Conservation (phyloP, 37 sponge, comb jelly and placozoan species). For the Petrosia ficiformis region DNA sequence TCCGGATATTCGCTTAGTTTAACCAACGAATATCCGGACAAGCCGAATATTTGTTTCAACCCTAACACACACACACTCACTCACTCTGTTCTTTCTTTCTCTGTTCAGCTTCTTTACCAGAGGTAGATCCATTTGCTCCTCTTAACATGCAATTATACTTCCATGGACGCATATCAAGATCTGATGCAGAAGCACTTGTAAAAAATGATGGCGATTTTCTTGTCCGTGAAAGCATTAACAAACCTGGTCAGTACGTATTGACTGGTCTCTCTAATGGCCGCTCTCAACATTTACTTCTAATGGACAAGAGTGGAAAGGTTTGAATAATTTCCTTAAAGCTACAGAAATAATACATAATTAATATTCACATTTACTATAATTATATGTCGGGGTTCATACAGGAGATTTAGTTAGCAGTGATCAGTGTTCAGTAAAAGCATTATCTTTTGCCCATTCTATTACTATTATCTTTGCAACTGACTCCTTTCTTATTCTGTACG, state of each 20-base stretch:
- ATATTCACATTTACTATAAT: no score
- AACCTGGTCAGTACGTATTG: slow-evolving; percentile 80
- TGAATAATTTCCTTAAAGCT: neutral
- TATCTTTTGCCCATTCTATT: no score
- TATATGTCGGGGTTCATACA: no score
- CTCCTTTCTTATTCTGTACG: no score
- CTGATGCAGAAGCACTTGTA: slow-evolving; percentile 69
- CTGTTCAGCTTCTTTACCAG: neutral
- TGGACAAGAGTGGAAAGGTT: slow-evolving; percentile 79
- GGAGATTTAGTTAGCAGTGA: no score
- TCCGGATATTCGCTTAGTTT: no score
- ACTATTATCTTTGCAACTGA: no score
- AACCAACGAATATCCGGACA: no score
- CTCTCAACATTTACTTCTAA: slow-evolving; percentile 73
- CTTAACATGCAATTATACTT: slow-evolving; percentile 54
- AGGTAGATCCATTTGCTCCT: slow-evolving; percentile 3
- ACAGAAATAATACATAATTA: no score
- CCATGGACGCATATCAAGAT: slow-evolving; percentile 69
- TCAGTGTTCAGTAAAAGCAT: no score
- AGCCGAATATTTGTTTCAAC: neutral
- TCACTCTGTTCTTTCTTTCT: neutral
- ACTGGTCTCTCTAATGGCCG: slow-evolving; percentile 63
- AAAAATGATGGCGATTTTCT: slow-evolving; percentile 79
- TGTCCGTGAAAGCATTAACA: slow-evolving; percentile 71
- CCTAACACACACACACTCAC: neutral